phyloP scores from a whole-genome alignment of 2,113 vertebrate species.

The Vanacampus margaritifer region DNA sequence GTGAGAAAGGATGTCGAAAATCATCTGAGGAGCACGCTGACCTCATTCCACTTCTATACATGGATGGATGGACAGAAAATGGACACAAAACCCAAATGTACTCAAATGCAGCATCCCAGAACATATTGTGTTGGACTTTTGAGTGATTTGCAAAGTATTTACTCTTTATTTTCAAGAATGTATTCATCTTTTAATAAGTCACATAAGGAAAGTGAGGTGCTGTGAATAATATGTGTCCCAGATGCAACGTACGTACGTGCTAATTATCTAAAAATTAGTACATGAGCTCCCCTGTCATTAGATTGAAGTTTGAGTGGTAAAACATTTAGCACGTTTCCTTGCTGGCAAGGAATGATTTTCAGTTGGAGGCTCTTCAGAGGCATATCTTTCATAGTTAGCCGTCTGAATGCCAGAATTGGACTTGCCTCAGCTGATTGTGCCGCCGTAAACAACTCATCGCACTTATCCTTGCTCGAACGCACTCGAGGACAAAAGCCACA shows the following conservation, averaged over 20 bases:
- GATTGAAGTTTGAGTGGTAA: neutral
- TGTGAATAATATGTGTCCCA: neutral
- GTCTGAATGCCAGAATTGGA: neutral
- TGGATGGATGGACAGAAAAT: slow-evolving; percentile 7
- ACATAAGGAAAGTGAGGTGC: too few relatives aligned
- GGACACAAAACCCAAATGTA: too few relatives aligned
- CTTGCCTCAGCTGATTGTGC: neutral
- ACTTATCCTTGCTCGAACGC: neutral
- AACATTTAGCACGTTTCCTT: neutral
- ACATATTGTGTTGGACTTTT: neutral
- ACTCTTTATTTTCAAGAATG: too few relatives aligned
- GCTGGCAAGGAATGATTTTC: slow-evolving; percentile 14
- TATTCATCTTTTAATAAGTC: too few relatives aligned
- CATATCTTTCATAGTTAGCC: slow-evolving; percentile 10
- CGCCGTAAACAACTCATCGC: slow-evolving; percentile 10
- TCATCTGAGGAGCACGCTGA: slow-evolving; percentile 46
- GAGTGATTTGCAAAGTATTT: too few relatives aligned
- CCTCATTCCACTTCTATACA: slow-evolving; percentile 28
- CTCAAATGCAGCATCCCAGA: too few relatives aligned
- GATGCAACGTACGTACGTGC: neutral
- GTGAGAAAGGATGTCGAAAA: slow-evolving; percentile 55
- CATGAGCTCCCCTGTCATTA: neutral
- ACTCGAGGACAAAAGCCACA: neutral
- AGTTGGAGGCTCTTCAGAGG: neutral
- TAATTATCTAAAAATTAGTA: neutral